phyloP scores from a whole-genome alignment of 2,888 invertebrate species.

The Phalangium opilio region DNA sequence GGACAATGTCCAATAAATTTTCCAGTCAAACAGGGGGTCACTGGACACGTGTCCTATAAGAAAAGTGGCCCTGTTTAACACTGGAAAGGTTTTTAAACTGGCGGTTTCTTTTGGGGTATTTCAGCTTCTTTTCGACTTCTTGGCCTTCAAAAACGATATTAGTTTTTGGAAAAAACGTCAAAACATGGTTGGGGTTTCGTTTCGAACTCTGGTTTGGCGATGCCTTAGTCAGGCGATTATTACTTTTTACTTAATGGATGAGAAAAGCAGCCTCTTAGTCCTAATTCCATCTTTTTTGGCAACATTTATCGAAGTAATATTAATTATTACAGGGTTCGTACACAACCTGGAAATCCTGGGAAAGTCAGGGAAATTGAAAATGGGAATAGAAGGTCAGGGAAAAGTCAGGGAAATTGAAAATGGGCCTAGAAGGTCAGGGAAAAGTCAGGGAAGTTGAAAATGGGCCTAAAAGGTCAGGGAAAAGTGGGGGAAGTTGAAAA shows the following conservation, averaged over 20 bases:
- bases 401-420: too few species aligned
- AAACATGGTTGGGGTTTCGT: constrained; percentile 72
- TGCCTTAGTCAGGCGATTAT: constrained; percentile 71
- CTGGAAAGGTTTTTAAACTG: neutral
- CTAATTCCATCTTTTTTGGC: constrained; percentile 71
- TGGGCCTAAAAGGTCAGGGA: too few species aligned
- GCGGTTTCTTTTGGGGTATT: constrained; percentile 29
- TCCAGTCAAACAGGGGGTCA: too few species aligned
- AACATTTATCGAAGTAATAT: constrained; percentile 65
- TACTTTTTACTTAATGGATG: constrained; percentile 79
- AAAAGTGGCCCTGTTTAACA: neutral
- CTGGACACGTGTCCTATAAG: neutral
- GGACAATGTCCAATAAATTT: too few species aligned
- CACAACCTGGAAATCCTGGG: too few species aligned
- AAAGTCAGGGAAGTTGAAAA: too few species aligned
- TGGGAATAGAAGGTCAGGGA: too few species aligned
- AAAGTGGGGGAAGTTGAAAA: too few species aligned
- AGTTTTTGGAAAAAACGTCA: constrained; percentile 78
- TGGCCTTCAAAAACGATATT: constrained; percentile 96
- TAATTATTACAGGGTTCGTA: neutral
- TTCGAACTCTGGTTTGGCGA: constrained; percentile 78
- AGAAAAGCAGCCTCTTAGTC: constrained; percentile 77
- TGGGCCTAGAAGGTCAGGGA: too few species aligned
- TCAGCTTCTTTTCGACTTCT: constrained; percentile 84
- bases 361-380: too few species aligned